These are phyloP conservation scores for Chaetura pelagica DNA, from an alignment of 2,113 vertebrate genomes.

Conservation along the genomic window DNA sequence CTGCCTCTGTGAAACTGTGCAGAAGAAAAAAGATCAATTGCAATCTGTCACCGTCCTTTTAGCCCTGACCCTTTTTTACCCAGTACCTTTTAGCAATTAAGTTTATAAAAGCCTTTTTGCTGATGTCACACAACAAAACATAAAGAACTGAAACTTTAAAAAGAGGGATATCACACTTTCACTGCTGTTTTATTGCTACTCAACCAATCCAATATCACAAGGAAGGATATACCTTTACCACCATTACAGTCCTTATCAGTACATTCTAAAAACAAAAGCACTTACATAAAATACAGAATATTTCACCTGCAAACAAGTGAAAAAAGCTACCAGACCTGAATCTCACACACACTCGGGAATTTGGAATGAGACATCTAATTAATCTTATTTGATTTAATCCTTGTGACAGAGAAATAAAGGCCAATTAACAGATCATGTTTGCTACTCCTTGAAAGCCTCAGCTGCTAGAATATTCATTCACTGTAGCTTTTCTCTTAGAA, in stretches of 20 bases:
- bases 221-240: background rate
- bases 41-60: background rate
- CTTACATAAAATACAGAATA: background rate
- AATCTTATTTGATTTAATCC: conserved; percentile 17
- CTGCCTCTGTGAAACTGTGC: background rate
- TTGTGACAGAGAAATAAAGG: background rate
- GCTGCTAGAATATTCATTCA: background rate
- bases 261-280: background rate
- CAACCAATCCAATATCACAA: background rate
- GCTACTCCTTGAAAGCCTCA: background rate
- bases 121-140: background rate
- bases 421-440: background rate
- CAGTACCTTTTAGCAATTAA: background rate
- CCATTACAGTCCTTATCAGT: background rate
- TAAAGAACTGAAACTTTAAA: background rate
- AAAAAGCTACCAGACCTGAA: background rate
- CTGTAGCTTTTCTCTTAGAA: background rate
- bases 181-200: background rate
- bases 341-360: background rate
- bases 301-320: background rate
- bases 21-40: background rate
- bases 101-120: background rate
- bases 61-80: background rate
- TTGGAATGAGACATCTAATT: background rate
- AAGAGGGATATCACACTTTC: background rate